A percentile compares a stretch with the other conserved stretches of the same genome.
phyloP scores from a whole-genome alignment of 2,888 invertebrate species.

The Diplolepis rosae region DNA sequence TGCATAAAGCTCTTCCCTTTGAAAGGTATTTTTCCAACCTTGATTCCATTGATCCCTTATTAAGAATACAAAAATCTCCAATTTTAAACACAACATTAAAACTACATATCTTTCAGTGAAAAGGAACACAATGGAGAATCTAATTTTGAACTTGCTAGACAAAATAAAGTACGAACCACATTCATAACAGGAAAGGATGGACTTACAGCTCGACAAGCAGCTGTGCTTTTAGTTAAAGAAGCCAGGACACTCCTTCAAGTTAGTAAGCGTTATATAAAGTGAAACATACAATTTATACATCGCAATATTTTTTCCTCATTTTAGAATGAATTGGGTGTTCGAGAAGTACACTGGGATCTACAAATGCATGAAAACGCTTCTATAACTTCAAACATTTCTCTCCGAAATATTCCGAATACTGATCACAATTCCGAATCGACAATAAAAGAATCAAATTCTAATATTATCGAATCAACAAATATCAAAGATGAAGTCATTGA shows the following conservation, averaged over 20 bases:
- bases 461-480: background rate
- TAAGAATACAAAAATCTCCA: too few relatives aligned
- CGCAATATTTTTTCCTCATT: conserved; percentile 67
- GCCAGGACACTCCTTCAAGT: conserved; percentile 81
- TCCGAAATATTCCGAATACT: background rate
- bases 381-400: background rate
- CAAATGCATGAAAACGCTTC: conserved; percentile 47
- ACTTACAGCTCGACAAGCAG: conserved; percentile 88
- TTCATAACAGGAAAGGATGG: conserved; percentile 88
- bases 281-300: background rate
- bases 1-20: conserved; percentile 88
- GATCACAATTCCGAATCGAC: background rate
- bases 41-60: too few relatives aligned
- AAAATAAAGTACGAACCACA: conserved; percentile 82
- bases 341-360: conserved; percentile 81
- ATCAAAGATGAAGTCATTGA: background rate
- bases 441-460: background rate
- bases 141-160: conserved; percentile 75
- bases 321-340: conserved; percentile 83
- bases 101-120: conserved; percentile 73
- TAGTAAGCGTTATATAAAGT: conserved; percentile 35
- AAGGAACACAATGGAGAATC: conserved; percentile 84
- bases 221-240: conserved; percentile 84
- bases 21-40: conserved; percentile 78
- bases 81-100: too few relatives aligned